Evolutionary conservation across 1,140 invertebrate genomes (phyloP).

Genomic region (Drosophila asahinai): DNA sequence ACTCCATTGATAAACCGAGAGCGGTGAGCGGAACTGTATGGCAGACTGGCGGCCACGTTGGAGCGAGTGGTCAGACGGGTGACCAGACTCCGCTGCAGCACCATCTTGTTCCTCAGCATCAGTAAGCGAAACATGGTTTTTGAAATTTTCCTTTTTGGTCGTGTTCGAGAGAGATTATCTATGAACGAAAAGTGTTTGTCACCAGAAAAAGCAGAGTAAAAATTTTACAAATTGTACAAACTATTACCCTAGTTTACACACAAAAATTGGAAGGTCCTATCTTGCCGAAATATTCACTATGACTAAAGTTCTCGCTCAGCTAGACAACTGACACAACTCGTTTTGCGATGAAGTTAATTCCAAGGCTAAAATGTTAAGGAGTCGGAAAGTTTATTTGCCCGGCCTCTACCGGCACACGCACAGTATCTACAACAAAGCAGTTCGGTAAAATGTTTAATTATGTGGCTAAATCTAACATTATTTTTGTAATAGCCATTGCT

Average conservation of each 20-base stretch:
- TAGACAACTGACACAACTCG: not conserved
- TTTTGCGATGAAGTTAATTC: not conserved
- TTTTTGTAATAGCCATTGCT: no score
- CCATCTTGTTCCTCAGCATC: constrained; percentile 46
- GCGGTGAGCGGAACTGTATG: not conserved
- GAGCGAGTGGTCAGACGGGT: constrained; percentile 18
- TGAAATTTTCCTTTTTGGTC: not conserved
- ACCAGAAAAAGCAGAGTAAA: no score
- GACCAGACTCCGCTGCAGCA: constrained; percentile 15
- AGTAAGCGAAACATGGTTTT: constrained; percentile 57
- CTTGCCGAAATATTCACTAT: constrained; percentile 46
- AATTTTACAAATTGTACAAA: not conserved
- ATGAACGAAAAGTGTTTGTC: not conserved
- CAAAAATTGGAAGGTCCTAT: constrained; percentile 30
- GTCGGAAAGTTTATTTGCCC: no score
- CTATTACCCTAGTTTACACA: constrained; percentile 15
- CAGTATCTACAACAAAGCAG: no score
- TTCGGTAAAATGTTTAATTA: no score
- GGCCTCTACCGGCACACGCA: no score
- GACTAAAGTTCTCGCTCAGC: constrained; percentile 4
- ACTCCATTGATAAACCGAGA: not conserved
- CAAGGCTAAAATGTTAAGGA: constrained; percentile 17
- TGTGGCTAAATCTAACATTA: no score
- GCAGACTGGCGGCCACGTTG: constrained; percentile 10
- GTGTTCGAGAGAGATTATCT: constrained; percentile 3